Base-by-base conservation (phyloP, 1,140 invertebrate species). In the Ganaspis sp. region DNA sequence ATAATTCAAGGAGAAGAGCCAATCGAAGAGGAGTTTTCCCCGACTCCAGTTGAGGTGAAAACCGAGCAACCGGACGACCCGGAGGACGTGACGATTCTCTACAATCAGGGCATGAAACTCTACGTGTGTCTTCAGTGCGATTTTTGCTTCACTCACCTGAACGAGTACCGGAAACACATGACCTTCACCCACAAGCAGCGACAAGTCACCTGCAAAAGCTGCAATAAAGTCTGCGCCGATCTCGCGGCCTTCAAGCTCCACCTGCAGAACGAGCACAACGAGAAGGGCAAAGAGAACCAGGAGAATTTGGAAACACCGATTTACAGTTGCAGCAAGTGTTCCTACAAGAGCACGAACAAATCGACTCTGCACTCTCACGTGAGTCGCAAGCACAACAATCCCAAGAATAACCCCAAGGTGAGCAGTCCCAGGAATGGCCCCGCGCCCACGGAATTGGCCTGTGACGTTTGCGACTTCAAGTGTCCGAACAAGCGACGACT, bases 111-210 rank as follows among this genome's bases (percentile, higher is more conserved):
- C 75, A 19, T 12, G 74, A 83, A 38, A 70, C 26, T 81, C 15
- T 88, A 85, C 69, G 71, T 83, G 8, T 94, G 93, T 78, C 81
- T 87, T 0, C 79, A 87, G 8, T 94, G 93, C 73, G 87, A 88
- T 9, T 90, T 91, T 0, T 90, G 91, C 5, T 95, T 94, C 64
- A 93, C 92, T 0, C 82, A 90, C 0, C 81, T 89, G 38, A 87
- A 91, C 15, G 90, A 91, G 81, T 72, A 93, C 8, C 86, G 86
- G 0, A 81, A 84, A 17, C 92, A 93, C 76, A 70, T 81, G 8
- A 73, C 40, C 2, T 26, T 37, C 1, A 29, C 75, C 1, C 88
- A 89, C 37, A 58, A 81, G 0, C 70, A 70, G 9, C 77, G 69
- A 0, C 80, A 91, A 19, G 34, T 72, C 4, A 83, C 82, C 77